Base-by-base conservation (phyloP, 2,888 invertebrate genomes). In the Xanthia icteritia region DNA sequence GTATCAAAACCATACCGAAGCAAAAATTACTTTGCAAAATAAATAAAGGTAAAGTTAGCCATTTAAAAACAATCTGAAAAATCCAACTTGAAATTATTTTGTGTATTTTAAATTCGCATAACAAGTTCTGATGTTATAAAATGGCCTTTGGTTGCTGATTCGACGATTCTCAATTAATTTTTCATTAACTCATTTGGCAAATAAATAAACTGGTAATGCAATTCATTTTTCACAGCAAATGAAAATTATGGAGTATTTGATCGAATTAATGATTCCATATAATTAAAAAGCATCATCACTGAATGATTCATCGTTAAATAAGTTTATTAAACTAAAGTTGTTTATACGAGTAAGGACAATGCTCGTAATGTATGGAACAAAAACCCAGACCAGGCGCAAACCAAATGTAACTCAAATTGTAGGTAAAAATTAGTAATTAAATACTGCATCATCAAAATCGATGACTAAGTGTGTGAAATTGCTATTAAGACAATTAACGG, bases 111-210 rank as follows among this genome's bases (percentile, higher is more conserved):
- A 58, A 68, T 39, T 77, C 58, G 20, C 11, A 36, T 27, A 65
- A 54, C 3, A 20, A 60, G 36, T 67, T 48, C 15, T n/a, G 51
- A 75, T 58, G 20, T 45, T n/a, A 54, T 60, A 45, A 20, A 75
- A 54, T 58, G 39, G 27, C 36, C 13, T 56, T 42, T 67, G 48
- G 9, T 68, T 48, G 54, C 63, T 63, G 69, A 67, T 67, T 82
- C 76, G 56, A 31, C 51, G 63, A 75, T 58, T 65, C 39, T 23
- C 64, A 77, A 81, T 81, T 71, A 83, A 67, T 70, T 76, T 77
- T 81, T 77, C 39, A 81, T 73, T 76, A 73, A 76, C 56, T 79
- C 51, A 42, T 60, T 66, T 69, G 9, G 15, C 65, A 74, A 74
- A 74, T 64, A 80, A 81, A 83, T 81, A 69, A 69, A 56, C 23